Evolutionary conservation across 2,113 vertebrate species (phyloP).

Genomic region (Sinocyclocheilus maitianheensis): DNA sequence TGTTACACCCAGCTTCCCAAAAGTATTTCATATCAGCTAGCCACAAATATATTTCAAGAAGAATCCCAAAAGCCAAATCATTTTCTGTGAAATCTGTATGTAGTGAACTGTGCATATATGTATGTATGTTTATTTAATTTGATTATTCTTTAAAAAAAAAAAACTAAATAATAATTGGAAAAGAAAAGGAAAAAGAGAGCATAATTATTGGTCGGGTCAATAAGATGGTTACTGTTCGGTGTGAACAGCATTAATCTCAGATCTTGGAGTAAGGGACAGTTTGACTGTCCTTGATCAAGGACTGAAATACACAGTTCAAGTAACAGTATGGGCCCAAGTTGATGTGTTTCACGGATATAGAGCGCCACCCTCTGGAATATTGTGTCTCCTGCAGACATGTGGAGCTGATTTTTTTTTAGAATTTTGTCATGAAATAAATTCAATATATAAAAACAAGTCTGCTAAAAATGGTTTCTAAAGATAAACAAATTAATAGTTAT

Average conservation of each 20-base stretch:
- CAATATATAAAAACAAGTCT: neutral
- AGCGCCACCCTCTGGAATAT: constrained; percentile 72
- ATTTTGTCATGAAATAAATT: neutral
- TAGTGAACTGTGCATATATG: neutral
- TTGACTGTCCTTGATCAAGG: constrained; percentile 69
- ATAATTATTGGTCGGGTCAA: constrained; percentile 58
- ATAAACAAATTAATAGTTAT: neutral
- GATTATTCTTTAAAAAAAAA: neutral
- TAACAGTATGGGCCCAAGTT: constrained; percentile 48
- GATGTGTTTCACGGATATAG: constrained; percentile 64
- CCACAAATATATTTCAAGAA: neutral
- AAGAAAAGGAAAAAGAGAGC: constrained; percentile 24
- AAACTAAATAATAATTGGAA: neutral
- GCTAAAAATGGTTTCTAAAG: neutral
- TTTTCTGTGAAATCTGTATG: neutral
- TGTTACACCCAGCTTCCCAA: neutral
- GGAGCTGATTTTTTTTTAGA: neutral
- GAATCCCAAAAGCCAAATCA: neutral
- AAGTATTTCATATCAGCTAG: neutral
- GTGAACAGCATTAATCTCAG: constrained; percentile 66
- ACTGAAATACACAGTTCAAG: constrained; percentile 62
- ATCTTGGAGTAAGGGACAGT: constrained; percentile 55
- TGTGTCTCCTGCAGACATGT: neutral
- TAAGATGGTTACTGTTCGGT: constrained; percentile 63
- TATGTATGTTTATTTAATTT: neutral